A percentile compares a stretch with the other conserved stretches of the same genome.
Conservation (phyloP, 2,888 invertebrate species). For the Drosophila anomalata region DNA sequence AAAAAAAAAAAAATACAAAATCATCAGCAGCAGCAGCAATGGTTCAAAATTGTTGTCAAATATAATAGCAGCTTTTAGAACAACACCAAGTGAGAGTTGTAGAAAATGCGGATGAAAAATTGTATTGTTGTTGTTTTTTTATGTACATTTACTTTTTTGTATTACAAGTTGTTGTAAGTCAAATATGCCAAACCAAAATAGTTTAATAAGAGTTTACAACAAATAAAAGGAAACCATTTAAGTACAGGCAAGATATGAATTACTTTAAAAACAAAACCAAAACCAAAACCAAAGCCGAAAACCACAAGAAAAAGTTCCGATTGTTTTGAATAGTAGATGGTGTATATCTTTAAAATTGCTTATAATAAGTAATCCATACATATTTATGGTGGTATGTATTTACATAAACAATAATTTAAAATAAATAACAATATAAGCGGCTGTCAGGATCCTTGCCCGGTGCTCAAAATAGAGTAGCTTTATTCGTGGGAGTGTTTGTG, state of each 20-base stretch:
- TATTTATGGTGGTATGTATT: slow-evolving; percentile 26
- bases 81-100: slow-evolving; percentile 38
- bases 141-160: slow-evolving; percentile 45
- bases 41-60: slow-evolving; percentile 41
- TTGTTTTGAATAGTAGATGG: slow-evolving; percentile 26
- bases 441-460: slow-evolving; percentile 20
- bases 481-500: background rate
- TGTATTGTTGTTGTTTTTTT: slow-evolving; percentile 45
- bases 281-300: slow-evolving; percentile 7
- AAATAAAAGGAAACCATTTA: slow-evolving; percentile 19
- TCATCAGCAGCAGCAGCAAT: slow-evolving; percentile 26
- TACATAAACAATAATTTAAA: slow-evolving; percentile 9
- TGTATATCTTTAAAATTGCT: slow-evolving; percentile 26
- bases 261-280: slow-evolving; percentile 25
- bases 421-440: slow-evolving; percentile 3
- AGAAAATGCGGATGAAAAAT: slow-evolving; percentile 39
- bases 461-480: slow-evolving; percentile 5
- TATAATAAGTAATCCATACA: slow-evolving; percentile 17
- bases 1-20: background rate
- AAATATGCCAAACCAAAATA: slow-evolving; percentile 43
- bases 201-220: slow-evolving; percentile 44
- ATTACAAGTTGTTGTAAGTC: slow-evolving; percentile 40
- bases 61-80: slow-evolving; percentile 38
- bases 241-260: slow-evolving; percentile 39
- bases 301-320: slow-evolving; percentile 40